Evolutionary conservation across 2,797 vertebrate genomes (phyloP).

Genomic region (Linurgus olivaceus): DNA sequence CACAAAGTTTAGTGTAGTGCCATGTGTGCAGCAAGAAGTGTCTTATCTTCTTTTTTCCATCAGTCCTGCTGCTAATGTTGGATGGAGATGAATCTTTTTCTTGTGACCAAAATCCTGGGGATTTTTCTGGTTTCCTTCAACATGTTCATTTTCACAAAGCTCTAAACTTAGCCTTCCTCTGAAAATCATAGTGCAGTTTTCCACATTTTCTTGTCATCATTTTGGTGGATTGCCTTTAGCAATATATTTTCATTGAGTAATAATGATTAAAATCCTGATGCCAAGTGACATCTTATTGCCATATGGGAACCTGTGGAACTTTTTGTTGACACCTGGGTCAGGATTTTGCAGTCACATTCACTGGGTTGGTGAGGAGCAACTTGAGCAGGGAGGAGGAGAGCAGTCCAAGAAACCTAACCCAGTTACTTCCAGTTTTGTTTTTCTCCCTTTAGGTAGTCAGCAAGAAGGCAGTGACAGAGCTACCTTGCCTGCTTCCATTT

Average conservation of each 20-base stretch:
- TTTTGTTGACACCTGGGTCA: background rate
- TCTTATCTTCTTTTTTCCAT: conserved; percentile 16
- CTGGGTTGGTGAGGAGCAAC: background rate
- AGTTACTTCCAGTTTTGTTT: background rate
- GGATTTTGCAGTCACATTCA: background rate
- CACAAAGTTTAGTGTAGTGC: background rate
- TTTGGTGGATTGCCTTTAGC: background rate
- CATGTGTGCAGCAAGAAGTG: conserved; percentile 13
- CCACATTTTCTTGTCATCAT: background rate
- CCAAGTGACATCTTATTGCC: background rate
- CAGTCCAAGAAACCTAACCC: background rate
- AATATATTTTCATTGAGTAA: background rate
- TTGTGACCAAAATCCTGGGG: background rate
- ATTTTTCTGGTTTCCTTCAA: background rate
- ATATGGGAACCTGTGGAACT: background rate
- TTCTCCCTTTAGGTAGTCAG: background rate
- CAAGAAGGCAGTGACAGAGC: background rate
- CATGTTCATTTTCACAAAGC: background rate
- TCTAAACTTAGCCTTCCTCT: background rate
- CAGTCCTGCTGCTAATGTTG: conserved; percentile 35
- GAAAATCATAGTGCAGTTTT: background rate
- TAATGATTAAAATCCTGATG: background rate
- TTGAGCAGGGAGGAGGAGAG: background rate
- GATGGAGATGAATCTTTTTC: background rate
- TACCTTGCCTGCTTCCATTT: background rate